These are phyloP conservation scores for Cisticola juncidis DNA, from an alignment of 2,113 vertebrate species.

Conservation along the genomic window DNA sequence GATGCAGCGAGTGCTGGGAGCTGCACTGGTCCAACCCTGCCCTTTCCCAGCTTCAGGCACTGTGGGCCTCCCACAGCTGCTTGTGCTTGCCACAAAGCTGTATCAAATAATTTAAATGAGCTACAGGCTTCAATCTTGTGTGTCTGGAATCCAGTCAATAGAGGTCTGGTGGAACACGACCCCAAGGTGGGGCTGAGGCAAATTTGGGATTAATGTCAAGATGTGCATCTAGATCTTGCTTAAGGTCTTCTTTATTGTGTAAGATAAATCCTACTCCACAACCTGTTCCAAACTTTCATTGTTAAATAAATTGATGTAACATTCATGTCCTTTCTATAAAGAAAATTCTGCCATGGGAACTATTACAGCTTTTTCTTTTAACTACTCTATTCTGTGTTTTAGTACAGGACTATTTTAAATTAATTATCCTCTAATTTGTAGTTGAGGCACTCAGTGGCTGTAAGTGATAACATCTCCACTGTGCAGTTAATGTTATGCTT, in stretches of 20 bases:
- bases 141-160: background rate
- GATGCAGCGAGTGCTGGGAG: accelerated
- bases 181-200: background rate
- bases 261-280: background rate
- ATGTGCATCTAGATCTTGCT: background rate
- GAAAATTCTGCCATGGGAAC: background rate
- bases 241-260: background rate
- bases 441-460: conserved; percentile 2
- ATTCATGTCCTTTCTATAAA: background rate
- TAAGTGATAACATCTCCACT: conserved; percentile 17
- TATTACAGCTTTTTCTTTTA: conserved; percentile 34
- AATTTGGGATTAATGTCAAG: background rate
- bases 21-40: background rate
- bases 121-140: background rate
- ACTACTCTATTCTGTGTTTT: conserved; percentile 18
- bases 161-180: background rate
- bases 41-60: background rate
- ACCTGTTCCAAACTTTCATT: background rate
- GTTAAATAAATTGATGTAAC: background rate
- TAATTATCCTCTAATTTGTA: conserved; percentile 49
- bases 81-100: background rate
- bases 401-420: conserved; percentile 35
- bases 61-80: background rate
- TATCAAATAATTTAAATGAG: background rate
- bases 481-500: background rate